A percentile compares a stretch with the other conserved stretches of the same genome.
Evolutionary conservation across 2,113 vertebrate genomes (phyloP).

Genomic region (Asarcornis scutulata): DNA sequence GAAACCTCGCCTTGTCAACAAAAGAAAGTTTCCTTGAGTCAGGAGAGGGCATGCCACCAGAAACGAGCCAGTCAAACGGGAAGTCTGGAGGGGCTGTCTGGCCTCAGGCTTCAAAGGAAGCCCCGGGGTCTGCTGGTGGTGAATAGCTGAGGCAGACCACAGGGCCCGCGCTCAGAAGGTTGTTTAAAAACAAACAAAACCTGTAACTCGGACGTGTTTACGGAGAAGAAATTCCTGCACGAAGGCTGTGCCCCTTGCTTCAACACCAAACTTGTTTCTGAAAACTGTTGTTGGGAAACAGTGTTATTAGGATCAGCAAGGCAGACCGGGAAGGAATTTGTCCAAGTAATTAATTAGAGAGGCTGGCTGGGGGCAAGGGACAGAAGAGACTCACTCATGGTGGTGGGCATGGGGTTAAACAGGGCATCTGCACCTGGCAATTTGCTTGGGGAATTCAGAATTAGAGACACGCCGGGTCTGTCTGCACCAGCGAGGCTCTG

Average conservation of each 20-base stretch:
- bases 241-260: neutral
- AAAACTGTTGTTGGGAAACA: neutral
- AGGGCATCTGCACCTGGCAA: neutral
- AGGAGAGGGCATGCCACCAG: neutral
- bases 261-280: neutral
- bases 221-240: neutral
- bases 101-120: neutral
- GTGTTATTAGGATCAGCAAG: neutral
- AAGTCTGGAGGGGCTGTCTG: conserved; percentile 9
- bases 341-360: neutral
- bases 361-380: neutral
- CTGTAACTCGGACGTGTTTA: neutral
- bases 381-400: neutral
- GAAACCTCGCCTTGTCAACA: neutral
- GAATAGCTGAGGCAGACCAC: neutral
- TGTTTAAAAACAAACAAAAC: conserved; percentile 33
- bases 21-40: neutral
- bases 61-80: neutral
- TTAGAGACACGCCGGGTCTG: neutral
- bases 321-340: neutral
- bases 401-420: neutral
- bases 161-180: neutral
- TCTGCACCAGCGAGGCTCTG: neutral
- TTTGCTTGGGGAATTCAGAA: neutral
- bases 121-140: neutral